Conservation (phyloP, 1,140 invertebrate genomes). For the Diabrotica virgifera region DNA sequence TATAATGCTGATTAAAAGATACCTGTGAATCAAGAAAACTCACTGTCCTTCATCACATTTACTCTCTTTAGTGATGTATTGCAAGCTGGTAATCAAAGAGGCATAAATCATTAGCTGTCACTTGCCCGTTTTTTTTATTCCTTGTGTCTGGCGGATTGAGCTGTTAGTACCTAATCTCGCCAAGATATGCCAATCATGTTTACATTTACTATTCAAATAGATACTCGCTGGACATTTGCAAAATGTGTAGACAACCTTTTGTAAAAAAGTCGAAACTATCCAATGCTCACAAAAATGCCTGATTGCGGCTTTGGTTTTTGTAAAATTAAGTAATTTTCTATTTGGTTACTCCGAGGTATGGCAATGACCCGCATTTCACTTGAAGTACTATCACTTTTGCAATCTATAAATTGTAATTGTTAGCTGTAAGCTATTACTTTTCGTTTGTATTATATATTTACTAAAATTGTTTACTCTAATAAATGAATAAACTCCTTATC, state of each 20-base stretch:
- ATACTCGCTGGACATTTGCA: not conserved
- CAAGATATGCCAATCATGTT: slow-evolving; percentile 14
- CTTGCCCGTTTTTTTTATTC: not conserved
- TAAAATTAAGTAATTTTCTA: not conserved
- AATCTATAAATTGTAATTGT: not conserved
- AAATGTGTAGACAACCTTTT: not conserved
- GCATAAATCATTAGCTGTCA: not conserved
- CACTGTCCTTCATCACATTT: too few relatives aligned
- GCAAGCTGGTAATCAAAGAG: too few relatives aligned
- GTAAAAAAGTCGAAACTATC: not conserved
- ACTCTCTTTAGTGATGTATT: too few relatives aligned
- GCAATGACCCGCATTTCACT: slow-evolving; percentile 1
- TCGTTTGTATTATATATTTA: too few relatives aligned
- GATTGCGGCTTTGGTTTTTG: not conserved
- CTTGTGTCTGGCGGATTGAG: not conserved
- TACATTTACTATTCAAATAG: not conserved
- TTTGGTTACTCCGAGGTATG: not conserved
- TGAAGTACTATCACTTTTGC: not conserved
- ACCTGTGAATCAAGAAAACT: too few relatives aligned
- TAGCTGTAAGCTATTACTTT: slow-evolving; percentile 2
- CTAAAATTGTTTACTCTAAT: too few relatives aligned
- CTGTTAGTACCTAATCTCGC: not conserved
- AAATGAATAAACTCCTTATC: too few relatives aligned
- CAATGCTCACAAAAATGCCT: not conserved
- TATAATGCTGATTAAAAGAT: too few relatives aligned